Base-by-base conservation (phyloP, 2,888 invertebrate species). In the Archips crataeganus region DNA sequence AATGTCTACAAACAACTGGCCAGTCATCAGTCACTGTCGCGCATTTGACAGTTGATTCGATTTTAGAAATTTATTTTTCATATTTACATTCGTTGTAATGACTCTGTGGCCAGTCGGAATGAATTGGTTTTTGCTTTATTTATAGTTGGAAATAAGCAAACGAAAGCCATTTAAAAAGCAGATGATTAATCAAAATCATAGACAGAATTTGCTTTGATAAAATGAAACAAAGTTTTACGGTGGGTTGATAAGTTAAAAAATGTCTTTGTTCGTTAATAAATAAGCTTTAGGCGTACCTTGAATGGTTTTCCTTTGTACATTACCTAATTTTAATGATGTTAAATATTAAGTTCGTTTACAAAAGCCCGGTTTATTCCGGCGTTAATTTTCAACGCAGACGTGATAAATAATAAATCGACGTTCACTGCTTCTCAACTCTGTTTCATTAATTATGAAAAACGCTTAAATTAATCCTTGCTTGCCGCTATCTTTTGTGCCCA, bases 21-120 rank as follows among this genome's bases (percentile, higher is more conserved):
- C 45, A 45, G 60, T 66, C 66, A 67, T 71, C 61, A 13, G 71
- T 71, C 66, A 71, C 61, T 71, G 71, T 54, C 71, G 45, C 15
- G 42, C 61, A 36, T 71, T 65, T 71, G 71, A 67, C 66, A 54
- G 66, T 61, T 54, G 54, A 57, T 62, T 62, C 67, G 45, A 67
- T 67, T 67, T 67, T 65, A 39, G 64, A 65, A 65, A 49, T 65
- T 57, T 67, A 57, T 61, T 67, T 62, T 72, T 60, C 60, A 32
- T 71, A 65, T 71, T 70, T 61, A 71, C 71, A 54, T 45, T 60
- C 60, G 8, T 54, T 45, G 32, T 63, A 63, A 63, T 66, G 65
- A 36, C 42, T 71, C 23, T 54, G 13, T 62, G 61, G 36, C 61
- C 66, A 66, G 60, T 39, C 15, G 11, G 32, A 70, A 57, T 54